Evolutionary conservation across 2,888 invertebrate genomes (phyloP).

Genomic region (Poecilobothrus nobilitatus): DNA sequence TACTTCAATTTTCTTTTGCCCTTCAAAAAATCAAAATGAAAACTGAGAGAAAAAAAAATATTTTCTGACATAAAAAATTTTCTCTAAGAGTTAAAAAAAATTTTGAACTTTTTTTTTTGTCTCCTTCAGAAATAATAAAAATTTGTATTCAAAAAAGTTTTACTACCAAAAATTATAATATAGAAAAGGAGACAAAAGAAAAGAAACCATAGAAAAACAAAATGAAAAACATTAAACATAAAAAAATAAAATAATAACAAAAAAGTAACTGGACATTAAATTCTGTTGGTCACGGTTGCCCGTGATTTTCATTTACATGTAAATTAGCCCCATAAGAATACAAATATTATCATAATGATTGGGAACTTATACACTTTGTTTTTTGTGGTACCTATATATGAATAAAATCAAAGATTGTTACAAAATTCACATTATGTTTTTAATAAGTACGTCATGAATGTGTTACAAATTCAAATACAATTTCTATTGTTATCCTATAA

Average conservation of each 20-base stretch:
- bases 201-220: not conserved
- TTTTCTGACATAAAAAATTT: not conserved
- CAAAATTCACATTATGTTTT: no score
- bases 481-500: no score
- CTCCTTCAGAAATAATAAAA: not conserved
- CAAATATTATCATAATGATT: not conserved
- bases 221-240: no score
- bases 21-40: not conserved
- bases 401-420: no score
- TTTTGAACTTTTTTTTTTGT: not conserved
- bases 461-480: no score
- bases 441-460: no score
- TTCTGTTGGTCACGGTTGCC: constrained; percentile 3
- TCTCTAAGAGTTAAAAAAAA: not conserved
- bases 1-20: not conserved
- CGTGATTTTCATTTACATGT: not conserved
- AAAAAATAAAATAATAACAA: no score
- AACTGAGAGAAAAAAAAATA: not conserved
- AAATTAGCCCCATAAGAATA: constrained; percentile 2
- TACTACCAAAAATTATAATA: not conserved
- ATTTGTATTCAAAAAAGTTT: not conserved
- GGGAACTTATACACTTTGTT: no score
- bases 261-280: not conserved
- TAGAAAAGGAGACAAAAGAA: not conserved
- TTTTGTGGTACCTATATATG: no score